Percentiles rank a stretch among this genome's conserved stretches.
These are phyloP conservation scores for Pogonognathellus flavescens DNA, from an alignment of 1,140 invertebrate species.

Conservation along the genomic window DNA sequence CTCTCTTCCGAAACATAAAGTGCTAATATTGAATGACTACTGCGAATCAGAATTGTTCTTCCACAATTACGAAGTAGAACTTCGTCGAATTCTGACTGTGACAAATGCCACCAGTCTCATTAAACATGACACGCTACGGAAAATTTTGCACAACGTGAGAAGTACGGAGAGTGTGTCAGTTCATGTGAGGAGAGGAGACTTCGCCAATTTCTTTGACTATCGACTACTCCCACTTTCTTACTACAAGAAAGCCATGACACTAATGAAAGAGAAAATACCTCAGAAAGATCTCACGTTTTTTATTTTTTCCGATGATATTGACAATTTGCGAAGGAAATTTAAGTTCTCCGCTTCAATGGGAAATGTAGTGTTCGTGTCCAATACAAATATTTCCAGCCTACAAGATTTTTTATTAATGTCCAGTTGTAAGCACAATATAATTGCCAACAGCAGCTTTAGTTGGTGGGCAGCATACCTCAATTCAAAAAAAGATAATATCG, in stretches of 20 bases:
- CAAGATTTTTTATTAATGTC: conserved; percentile 57
- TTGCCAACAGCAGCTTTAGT: conserved; percentile 56
- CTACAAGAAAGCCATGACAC: conserved; percentile 27
- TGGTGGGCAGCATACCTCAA: conserved; percentile 61
- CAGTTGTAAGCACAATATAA: conserved; percentile 53
- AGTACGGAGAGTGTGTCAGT: conserved; percentile 50
- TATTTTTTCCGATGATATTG: conserved; percentile 58
- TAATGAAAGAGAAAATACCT: conserved; percentile 34
- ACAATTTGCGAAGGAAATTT: conserved; percentile 9
- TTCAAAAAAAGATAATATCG: conserved; percentile 32
- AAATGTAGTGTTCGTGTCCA: conserved; percentile 46
- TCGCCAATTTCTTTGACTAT: conserved; percentile 12
- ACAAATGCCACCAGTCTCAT: not conserved
- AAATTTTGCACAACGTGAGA: not conserved
- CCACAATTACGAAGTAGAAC: not conserved
- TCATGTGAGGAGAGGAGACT: conserved; percentile 53
- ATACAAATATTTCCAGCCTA: not conserved
- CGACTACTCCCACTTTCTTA: conserved; percentile 47
- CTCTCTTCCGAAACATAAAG: conserved; percentile 4
- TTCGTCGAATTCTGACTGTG: conserved; percentile 18
- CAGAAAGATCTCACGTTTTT: conserved; percentile 51
- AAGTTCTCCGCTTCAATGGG: not conserved
- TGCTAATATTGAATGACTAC: conserved; percentile 17
- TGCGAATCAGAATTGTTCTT: conserved; percentile 55
- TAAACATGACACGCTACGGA: not conserved